phyloP scores from a whole-genome alignment of 1,140 invertebrate genomes.

The Nebria ingens region DNA sequence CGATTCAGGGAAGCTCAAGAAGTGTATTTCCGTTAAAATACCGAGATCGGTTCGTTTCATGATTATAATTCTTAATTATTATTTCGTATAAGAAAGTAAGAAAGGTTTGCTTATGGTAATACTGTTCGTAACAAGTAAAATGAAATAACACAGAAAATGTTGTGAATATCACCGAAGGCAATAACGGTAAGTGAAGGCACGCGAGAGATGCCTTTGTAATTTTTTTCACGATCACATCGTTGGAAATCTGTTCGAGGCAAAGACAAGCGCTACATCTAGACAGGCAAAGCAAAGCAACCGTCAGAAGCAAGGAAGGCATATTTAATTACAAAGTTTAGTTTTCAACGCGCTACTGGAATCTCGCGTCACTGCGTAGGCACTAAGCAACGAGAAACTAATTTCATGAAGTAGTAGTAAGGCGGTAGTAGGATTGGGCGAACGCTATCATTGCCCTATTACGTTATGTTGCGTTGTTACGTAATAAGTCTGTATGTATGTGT shows the following conservation, averaged over 20 bases:
- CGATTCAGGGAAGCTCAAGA: too few relatives aligned
- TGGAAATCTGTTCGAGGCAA: background rate
- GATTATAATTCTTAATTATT: too few relatives aligned
- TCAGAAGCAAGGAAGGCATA: too few relatives aligned
- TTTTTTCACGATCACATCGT: background rate
- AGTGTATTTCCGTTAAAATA: too few relatives aligned
- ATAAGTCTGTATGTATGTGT: background rate
- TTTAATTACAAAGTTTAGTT: constrained; percentile 9
- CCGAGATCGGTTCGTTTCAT: too few relatives aligned
- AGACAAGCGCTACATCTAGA: background rate
- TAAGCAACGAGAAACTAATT: constrained; percentile 1
- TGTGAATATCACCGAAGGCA: background rate
- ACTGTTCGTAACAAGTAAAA: too few relatives aligned
- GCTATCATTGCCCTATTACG: too few relatives aligned
- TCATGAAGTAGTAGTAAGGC: background rate
- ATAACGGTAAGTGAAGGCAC: too few relatives aligned
- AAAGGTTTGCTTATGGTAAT: too few relatives aligned
- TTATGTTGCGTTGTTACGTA: too few relatives aligned
- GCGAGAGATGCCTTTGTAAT: background rate
- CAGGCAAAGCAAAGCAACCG: background rate
- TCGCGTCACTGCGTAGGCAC: constrained; percentile 1
- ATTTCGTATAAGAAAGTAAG: too few relatives aligned
- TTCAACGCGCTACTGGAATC: background rate
- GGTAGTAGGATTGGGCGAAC: too few relatives aligned
- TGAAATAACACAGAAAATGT: background rate